Base-by-base conservation (phyloP, 1,140 invertebrate species). In the Sitodiplosis mosellana region DNA sequence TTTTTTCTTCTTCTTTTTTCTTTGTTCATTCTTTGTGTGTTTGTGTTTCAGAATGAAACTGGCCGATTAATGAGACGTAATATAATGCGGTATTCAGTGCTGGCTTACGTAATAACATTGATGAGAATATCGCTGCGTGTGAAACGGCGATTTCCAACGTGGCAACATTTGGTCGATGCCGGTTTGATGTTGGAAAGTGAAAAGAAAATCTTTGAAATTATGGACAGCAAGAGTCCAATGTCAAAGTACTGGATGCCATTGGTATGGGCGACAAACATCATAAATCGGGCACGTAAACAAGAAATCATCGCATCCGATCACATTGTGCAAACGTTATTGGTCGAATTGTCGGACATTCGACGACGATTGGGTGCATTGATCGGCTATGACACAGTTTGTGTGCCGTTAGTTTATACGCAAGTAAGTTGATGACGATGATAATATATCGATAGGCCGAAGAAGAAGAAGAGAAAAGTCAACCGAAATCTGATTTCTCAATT, bases 351-450 rank as follows among this genome's bases (percentile, higher is more conserved):
- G 5, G 84, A 88, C 55, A 87, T 88, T 51, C 69, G 86, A 56
- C 70, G 79, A 58, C 70, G 81, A 55, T 66, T 88, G 49, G 84
- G 84, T 49, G 78, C 80, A 44, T 70, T 89, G 4, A 88, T 87
- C 54, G 83, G 83, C 45, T 98, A 95, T 64, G 94, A 98, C 69
- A 96, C 90, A 57, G 90, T 97, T 54, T 93, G 87, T 61, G 90
- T 97, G 51, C 94, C 94, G 38, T 75, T 97, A 21, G 92, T 97
- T 48, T 98, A 98, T 65, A 97, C 92, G 47, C 92, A 98, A 83
- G 93, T 92, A 60, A 69, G 67, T 53, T 33, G n/a, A n/a, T n/a
- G n/a, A n/a, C n/a, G n/a, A n/a, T n/a, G n/a, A n/a, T n/a, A n/a
- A n/a, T n/a, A n/a, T n/a, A n/a, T n/a, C n/a, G n/a, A n/a, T n/a